These are phyloP conservation scores for Larimichthys polyactis DNA, from an alignment of 2,113 vertebrate genomes.

Conservation along the genomic window DNA sequence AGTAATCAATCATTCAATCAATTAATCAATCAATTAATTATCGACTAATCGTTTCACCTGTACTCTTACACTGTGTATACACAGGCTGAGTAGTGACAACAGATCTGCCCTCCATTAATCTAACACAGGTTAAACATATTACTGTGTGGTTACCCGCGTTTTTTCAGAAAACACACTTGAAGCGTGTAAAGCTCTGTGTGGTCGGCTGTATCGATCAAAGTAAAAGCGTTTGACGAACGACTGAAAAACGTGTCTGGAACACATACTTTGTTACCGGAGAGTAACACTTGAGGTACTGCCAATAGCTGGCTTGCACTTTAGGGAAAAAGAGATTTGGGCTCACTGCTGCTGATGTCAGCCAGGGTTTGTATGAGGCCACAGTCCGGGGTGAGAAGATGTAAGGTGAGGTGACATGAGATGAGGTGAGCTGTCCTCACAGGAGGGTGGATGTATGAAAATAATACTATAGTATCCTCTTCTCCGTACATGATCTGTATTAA, in stretches of 20 bases:
- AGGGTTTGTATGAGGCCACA: slow-evolving; percentile 33
- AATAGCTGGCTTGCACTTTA: slow-evolving; percentile 28
- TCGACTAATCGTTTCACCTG: not conserved
- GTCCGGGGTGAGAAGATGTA: slow-evolving; percentile 11
- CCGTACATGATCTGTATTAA: not conserved
- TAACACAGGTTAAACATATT: not conserved
- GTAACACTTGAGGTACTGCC: slow-evolving; percentile 32
- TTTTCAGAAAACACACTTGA: slow-evolving; percentile 9
- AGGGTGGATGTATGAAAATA: not conserved
- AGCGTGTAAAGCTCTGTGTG: not conserved
- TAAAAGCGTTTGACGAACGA: not conserved
- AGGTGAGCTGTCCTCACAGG: slow-evolving; percentile 24
- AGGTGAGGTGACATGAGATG: slow-evolving; percentile 20
- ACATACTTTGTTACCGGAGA: slow-evolving; percentile 7
- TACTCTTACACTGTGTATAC: not conserved
- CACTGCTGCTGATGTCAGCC: slow-evolving; percentile 18
- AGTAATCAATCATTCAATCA: too few relatives aligned
- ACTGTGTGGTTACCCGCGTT: not conserved
- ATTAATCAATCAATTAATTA: not conserved
- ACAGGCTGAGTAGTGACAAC: not conserved
- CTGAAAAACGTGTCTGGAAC: not conserved
- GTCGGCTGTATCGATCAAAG: slow-evolving; percentile 2
- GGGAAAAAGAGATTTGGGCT: slow-evolving; percentile 21
- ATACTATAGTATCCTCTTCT: not conserved
- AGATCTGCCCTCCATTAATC: not conserved